Percentiles rank a stretch among this genome's conserved stretches.
phyloP scores from a whole-genome alignment of 2,888 invertebrate species.

The Calameuta idolon region DNA sequence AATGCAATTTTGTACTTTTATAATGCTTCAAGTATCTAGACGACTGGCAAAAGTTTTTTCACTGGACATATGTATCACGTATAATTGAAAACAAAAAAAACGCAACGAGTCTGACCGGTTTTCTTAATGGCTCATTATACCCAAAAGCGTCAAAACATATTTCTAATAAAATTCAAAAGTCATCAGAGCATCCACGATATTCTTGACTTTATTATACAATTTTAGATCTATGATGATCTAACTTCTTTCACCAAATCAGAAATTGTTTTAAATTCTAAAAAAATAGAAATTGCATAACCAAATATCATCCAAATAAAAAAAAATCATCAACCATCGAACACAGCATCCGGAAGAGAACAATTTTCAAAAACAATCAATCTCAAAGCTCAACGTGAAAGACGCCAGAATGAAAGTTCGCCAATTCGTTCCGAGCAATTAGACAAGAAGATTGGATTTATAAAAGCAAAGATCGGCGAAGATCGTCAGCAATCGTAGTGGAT shows the following conservation, averaged over 20 bases:
- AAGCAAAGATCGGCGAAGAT: constrained; percentile 13
- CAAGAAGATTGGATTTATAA: constrained; percentile 42
- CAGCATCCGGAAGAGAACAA: neutral
- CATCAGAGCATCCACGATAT: neutral
- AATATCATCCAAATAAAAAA: neutral
- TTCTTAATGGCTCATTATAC: neutral
- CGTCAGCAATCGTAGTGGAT: neutral
- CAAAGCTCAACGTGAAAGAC: neutral
- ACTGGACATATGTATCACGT: neutral
- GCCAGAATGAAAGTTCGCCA: constrained; percentile 45
- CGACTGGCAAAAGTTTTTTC: neutral
- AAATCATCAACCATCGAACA: neutral
- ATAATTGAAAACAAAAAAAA: neutral
- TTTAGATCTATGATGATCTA: neutral
- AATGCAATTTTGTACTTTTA: neutral
- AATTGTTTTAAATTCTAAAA: no score
- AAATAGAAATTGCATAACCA: neutral
- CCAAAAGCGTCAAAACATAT: neutral
- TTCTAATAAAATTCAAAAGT: neutral
- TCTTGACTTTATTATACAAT: no score
- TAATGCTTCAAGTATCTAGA: neutral
- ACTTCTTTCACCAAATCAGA: neutral
- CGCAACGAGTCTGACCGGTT: neutral
- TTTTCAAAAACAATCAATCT: neutral
- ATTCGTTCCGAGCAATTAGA: constrained; percentile 57